Conservation (phyloP, 2,113 vertebrate genomes). For the Pachyramphus minor region DNA sequence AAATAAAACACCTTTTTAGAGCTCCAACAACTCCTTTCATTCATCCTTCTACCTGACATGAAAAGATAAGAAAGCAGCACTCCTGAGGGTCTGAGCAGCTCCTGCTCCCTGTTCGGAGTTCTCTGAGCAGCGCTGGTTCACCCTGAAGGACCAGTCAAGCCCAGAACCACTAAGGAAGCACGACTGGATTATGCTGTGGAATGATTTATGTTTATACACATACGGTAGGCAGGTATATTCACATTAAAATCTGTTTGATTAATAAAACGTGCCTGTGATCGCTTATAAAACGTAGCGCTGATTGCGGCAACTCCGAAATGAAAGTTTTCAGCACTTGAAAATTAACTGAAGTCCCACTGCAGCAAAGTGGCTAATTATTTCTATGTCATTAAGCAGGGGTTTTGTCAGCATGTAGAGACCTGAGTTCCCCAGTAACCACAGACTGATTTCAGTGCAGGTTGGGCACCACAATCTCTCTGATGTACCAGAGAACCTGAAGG, state of each 20-base stretch:
- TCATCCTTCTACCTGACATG: background rate
- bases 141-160: background rate
- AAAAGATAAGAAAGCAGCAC: background rate
- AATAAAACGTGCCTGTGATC: background rate
- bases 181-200: background rate
- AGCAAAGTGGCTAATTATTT: conserved; percentile 13
- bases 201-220: background rate
- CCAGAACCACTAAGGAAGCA: background rate
- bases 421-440: background rate
- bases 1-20: background rate
- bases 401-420: background rate
- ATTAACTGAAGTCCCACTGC: background rate
- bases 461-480: background rate
- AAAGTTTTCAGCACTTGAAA: background rate
- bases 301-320: background rate
- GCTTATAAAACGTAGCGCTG: background rate
- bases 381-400: background rate
- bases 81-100: fast-evolving
- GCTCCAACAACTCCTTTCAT: background rate
- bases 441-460: background rate
- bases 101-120: fast-evolving
- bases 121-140: background rate
- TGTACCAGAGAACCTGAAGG: background rate
- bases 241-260: background rate
- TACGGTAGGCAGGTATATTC: background rate